These are phyloP conservation scores for Trichogramma evanescens DNA, from an alignment of 2,888 invertebrate species.

Conservation along the genomic window DNA sequence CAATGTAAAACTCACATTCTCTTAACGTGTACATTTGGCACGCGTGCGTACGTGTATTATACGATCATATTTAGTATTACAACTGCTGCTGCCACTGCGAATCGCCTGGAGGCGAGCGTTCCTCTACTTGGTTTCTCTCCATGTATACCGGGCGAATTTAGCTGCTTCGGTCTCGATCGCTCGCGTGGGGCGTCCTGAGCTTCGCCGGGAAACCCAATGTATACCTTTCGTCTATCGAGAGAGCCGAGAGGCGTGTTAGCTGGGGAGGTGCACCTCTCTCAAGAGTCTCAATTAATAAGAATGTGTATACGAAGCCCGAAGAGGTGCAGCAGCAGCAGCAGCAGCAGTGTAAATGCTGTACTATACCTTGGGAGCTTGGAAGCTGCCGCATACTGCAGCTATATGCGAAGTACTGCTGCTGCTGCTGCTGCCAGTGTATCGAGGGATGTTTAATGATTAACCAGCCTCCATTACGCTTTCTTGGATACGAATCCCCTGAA, in stretches of 20 bases:
- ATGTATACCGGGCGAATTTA: no score
- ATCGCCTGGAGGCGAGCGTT: no score
- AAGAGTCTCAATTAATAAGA: slow-evolving; percentile 46
- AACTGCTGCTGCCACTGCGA: no score
- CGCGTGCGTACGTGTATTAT: no score
- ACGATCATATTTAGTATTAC: no score
- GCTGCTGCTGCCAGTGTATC: slow-evolving; percentile 28
- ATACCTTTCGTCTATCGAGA: slow-evolving; percentile 27
- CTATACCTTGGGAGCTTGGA: not conserved
- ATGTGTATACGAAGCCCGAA: slow-evolving; percentile 40
- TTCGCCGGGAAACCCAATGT: slow-evolving; percentile 44
- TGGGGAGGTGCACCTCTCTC: slow-evolving; percentile 2
- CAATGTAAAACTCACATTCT: no score
- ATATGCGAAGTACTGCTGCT: slow-evolving; percentile 31
- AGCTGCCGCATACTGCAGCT: slow-evolving; percentile 32
- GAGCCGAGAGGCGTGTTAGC: no score
- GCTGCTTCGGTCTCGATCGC: not conserved
- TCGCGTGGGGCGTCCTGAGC: slow-evolving; percentile 38
- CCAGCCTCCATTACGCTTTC: slow-evolving; percentile 44
- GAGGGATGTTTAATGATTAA: slow-evolving; percentile 47
- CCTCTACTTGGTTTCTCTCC: no score
- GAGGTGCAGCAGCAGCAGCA: not conserved
- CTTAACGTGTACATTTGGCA: no score
- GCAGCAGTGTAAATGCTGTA: no score
- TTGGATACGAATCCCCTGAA: slow-evolving; percentile 10